These are phyloP conservation scores for Hypolimnas misippus DNA, from an alignment of 2,888 invertebrate genomes.

Conservation along the genomic window DNA sequence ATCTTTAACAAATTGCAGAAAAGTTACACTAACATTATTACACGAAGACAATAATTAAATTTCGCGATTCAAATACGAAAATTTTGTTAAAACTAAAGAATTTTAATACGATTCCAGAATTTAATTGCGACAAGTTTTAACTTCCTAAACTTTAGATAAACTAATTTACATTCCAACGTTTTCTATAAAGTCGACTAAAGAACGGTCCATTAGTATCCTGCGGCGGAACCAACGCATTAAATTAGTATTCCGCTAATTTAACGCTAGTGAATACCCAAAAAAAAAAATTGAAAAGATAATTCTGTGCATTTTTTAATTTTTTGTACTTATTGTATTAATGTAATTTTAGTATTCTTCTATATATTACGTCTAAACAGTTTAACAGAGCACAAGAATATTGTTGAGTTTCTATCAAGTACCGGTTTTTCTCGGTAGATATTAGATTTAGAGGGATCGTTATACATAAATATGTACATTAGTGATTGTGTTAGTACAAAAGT, in stretches of 20 bases:
- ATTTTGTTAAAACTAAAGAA: constrained; percentile 22
- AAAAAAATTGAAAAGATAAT: not conserved
- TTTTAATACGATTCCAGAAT: constrained; percentile 25
- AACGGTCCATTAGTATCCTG: constrained; percentile 35
- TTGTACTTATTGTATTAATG: too few species aligned
- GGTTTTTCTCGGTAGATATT: too few species aligned
- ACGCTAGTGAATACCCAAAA: not conserved
- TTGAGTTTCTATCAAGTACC: too few species aligned
- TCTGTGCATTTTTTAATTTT: too few species aligned
- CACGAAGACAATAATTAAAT: not conserved
- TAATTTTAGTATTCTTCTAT: too few species aligned
- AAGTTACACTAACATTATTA: constrained; percentile 4
- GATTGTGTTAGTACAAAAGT: too few species aligned
- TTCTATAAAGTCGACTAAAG: constrained; percentile 39
- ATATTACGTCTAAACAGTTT: too few species aligned
- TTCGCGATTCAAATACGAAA: not conserved
- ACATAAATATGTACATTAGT: too few species aligned
- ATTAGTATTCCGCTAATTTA: not conserved
- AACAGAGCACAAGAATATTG: too few species aligned
- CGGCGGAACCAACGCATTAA: not conserved
- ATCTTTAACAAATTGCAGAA: not conserved
- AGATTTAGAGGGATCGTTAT: too few species aligned
- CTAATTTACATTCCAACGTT: constrained; percentile 44
- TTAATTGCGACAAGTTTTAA: constrained; percentile 36
- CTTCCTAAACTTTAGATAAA: constrained; percentile 38